phyloP scores from a whole-genome alignment of 1,140 invertebrate species.

The Saccostrea cuccullata region DNA sequence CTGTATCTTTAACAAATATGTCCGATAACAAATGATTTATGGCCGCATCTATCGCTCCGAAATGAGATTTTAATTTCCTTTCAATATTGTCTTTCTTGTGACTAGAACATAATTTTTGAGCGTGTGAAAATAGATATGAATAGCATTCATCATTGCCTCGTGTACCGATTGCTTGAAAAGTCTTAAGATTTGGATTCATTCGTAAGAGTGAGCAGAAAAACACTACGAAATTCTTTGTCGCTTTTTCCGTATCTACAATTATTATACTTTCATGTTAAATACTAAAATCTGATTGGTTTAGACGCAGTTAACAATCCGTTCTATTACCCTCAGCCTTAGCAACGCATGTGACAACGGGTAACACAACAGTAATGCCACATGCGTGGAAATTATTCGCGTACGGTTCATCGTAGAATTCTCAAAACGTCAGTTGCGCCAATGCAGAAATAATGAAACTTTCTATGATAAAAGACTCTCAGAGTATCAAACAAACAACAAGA shows the following conservation, averaged over 20 bases:
- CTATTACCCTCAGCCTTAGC: no score
- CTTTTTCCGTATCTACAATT: constrained; percentile 36
- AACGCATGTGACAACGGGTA: no score
- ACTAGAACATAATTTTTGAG: constrained; percentile 34
- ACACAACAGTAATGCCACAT: no score
- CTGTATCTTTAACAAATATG: constrained; percentile 37
- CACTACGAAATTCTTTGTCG: constrained; percentile 29
- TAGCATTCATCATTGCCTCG: constrained; percentile 10
- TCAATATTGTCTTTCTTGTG: constrained; percentile 35
- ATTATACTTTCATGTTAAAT: no score
- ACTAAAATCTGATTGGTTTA: no score
- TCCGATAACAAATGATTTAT: constrained; percentile 35
- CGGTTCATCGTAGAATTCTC: no score
- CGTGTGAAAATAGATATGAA: constrained; percentile 39
- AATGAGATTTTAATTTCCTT: background rate
- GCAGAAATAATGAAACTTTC: no score
- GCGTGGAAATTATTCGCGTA: no score
- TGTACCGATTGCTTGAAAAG: background rate
- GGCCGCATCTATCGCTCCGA: constrained; percentile 17
- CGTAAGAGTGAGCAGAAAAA: constrained; percentile 6
- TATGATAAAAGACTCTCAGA: no score
- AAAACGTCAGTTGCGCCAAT: no score
- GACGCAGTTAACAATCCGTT: no score
- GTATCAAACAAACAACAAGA: no score
- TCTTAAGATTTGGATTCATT: background rate